phyloP scores from a whole-genome alignment of 2,888 invertebrate species.

The Kuschelorhynchus macadamiae region DNA sequence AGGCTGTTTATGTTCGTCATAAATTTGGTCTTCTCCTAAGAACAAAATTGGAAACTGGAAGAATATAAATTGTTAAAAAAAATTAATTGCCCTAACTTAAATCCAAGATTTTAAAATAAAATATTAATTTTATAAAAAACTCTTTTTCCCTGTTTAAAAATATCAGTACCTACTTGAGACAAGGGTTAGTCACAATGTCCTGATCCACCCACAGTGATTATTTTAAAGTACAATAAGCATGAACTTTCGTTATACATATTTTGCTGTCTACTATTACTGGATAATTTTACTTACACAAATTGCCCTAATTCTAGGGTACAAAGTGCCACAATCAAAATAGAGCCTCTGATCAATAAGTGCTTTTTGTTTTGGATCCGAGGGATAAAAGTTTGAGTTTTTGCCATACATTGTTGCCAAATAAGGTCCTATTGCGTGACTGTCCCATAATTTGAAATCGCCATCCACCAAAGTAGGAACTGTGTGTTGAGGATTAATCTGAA shows the following conservation, averaged over 20 bases:
- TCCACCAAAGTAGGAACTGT: slow-evolving; percentile 79
- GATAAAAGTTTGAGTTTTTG: slow-evolving; percentile 73
- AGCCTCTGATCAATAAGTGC: slow-evolving; percentile 76
- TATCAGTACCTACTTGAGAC: too few species aligned
- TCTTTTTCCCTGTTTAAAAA: too few species aligned
- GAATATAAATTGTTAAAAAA: too few species aligned
- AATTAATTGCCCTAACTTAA: not conserved
- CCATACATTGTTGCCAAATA: slow-evolving; percentile 76
- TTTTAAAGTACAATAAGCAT: too few species aligned
- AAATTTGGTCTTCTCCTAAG: slow-evolving; percentile 73
- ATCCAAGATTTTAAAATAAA: too few species aligned
- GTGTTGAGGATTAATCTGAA: slow-evolving; percentile 78
- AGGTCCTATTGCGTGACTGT: slow-evolving; percentile 76
- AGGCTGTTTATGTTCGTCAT: slow-evolving; percentile 71
- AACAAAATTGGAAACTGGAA: slow-evolving; percentile 75
- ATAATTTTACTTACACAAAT: slow-evolving; percentile 47
- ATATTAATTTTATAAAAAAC: too few species aligned
- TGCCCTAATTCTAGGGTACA: slow-evolving; percentile 75
- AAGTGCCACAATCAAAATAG: slow-evolving; percentile 75
- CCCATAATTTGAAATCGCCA: slow-evolving; percentile 77
- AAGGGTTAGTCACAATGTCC: too few species aligned
- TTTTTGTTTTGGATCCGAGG: slow-evolving; percentile 72
- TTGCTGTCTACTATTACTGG: too few species aligned
- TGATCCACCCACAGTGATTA: too few species aligned
- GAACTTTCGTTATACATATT: too few species aligned